Conservation (phyloP, 2,113 vertebrate species). For the Ascaphus truei region DNA sequence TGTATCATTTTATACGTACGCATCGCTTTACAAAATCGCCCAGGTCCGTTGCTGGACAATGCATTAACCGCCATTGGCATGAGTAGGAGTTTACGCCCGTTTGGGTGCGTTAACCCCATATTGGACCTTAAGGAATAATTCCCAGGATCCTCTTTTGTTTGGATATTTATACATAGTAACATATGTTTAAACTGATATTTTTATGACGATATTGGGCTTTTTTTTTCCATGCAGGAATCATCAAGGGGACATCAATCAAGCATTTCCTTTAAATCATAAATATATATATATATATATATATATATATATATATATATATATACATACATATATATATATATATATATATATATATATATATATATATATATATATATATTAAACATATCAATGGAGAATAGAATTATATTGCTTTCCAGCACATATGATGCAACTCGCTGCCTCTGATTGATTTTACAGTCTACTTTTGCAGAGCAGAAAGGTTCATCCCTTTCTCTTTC, state of each 20-base stretch:
- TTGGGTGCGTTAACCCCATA: too few species aligned
- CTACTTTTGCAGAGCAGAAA: conserved; percentile 30
- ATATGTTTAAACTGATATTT: conserved; percentile 37
- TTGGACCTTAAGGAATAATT: too few species aligned
- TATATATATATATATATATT: conserved; percentile 41
- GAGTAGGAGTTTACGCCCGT: too few species aligned
- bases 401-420: conserved; percentile 53
- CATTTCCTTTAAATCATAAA: conserved; percentile 45
- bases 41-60: neutral
- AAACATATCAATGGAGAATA: conserved; percentile 40
- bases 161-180: neutral
- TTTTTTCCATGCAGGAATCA: conserved; percentile 33
- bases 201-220: conserved; percentile 44
- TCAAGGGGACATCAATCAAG: conserved; percentile 40
- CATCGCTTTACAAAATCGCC: neutral
- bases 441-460: conserved; percentile 48
- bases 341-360: too few species aligned
- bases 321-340: too few species aligned
- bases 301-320: too few species aligned
- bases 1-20: too few species aligned
- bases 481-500: neutral
- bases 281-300: too few species aligned
- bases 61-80: too few species aligned
- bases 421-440: conserved; percentile 51
- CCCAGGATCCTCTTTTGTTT: neutral